These are phyloP conservation scores for Hippolais icterina DNA, from an alignment of 2,113 vertebrate genomes.

Conservation along the genomic window DNA sequence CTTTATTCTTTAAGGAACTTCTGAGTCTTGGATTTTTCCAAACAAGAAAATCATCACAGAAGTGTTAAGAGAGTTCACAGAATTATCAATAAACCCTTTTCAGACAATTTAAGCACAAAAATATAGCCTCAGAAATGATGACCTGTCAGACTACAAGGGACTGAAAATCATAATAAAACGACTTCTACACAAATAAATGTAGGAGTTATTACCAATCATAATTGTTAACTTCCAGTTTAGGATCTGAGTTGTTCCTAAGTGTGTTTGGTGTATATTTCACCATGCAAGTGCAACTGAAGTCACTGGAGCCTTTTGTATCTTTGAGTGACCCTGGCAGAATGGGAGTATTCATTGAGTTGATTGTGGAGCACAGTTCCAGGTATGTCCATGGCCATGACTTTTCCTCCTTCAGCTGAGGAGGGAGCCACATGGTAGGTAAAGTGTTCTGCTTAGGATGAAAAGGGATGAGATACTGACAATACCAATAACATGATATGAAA, in stretches of 20 bases:
- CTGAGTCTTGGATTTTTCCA: not conserved
- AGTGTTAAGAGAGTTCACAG: not conserved
- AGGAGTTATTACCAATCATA: not conserved
- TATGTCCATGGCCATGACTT: not conserved
- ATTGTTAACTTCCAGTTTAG: not conserved
- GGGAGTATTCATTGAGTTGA: not conserved
- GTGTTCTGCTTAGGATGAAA: not conserved
- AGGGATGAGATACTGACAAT: not conserved
- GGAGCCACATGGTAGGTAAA: not conserved
- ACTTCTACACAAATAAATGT: not conserved
- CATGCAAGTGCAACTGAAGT: not conserved
- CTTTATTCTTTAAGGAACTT: not conserved
- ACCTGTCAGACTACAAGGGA: not conserved
- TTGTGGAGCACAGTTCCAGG: accelerated
- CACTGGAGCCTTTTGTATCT: not conserved
- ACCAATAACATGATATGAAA: not conserved
- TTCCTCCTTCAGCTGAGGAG: not conserved
- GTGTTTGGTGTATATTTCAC: not conserved
- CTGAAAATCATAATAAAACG: not conserved
- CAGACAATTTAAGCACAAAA: not conserved
- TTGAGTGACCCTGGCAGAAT: not conserved
- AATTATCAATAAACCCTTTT: not conserved
- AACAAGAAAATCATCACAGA: not conserved
- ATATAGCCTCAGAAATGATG: not conserved
- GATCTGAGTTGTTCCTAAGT: not conserved